Conservation (phyloP, 2,888 invertebrate species). For the Trissonchulus latispiculum region DNA sequence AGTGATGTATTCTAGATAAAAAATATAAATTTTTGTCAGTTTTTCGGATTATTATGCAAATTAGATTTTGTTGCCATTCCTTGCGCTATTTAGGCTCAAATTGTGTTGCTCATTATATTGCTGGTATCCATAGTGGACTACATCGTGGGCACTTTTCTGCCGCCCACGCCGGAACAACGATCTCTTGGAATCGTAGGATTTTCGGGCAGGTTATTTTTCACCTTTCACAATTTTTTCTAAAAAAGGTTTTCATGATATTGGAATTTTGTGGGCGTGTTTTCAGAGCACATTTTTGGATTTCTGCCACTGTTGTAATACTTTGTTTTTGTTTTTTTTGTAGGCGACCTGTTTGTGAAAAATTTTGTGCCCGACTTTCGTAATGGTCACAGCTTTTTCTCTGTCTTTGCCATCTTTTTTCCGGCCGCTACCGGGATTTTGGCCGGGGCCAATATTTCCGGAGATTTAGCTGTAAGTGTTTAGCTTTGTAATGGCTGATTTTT, state of each 20-base stretch:
- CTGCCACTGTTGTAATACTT: neutral
- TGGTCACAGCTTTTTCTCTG: conserved; percentile 67
- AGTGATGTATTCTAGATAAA: too few species aligned
- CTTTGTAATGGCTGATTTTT: too few species aligned
- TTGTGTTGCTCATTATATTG: conserved; percentile 73
- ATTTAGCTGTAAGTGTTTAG: conserved; percentile 10
- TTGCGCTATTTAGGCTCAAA: conserved; percentile 60
- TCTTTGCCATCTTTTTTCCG: conserved; percentile 93
- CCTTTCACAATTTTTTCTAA: neutral
- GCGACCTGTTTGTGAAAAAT: conserved; percentile 57
- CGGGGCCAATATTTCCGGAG: conserved; percentile 22
- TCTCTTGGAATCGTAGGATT: conserved; percentile 75
- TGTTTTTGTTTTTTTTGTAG: neutral
- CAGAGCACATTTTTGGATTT: neutral
- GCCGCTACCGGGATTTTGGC: conserved; percentile 72
- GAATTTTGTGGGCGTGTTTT: neutral
- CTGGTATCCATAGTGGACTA: conserved; percentile 78
- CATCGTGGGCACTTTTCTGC: conserved; percentile 70
- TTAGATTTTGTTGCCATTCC: neutral
- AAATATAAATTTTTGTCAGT: too few species aligned
- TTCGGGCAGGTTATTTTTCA: conserved; percentile 53
- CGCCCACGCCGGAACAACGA: conserved; percentile 61
- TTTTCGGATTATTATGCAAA: too few species aligned
- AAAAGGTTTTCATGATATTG: neutral
- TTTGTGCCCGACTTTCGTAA: conserved; percentile 68